Conservation (phyloP, 2,113 vertebrate species). For the Lasiurus borealis region DNA sequence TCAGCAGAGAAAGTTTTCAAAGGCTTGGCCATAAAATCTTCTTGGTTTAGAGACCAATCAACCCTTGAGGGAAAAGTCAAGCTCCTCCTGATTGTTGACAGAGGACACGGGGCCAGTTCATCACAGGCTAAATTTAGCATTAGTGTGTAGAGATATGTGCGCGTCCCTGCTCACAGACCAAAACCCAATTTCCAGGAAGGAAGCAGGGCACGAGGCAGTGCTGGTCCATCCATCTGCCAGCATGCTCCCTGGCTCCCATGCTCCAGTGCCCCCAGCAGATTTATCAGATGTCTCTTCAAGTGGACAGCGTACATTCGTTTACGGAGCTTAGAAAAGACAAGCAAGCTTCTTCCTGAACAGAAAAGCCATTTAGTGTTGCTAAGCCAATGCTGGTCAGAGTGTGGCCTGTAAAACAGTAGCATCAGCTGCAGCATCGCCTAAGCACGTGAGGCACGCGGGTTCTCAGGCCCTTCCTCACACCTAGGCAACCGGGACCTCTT, state of each 20-base stretch:
- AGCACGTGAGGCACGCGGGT: not conserved
- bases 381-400: not conserved
- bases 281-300: not conserved
- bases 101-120: accelerated
- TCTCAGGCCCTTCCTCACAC: not conserved
- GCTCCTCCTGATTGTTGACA: not conserved
- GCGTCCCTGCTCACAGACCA: not conserved
- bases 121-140: not conserved
- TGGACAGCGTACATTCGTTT: not conserved
- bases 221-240: not conserved
- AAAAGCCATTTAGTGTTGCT: not conserved
- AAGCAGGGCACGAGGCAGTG: not conserved
- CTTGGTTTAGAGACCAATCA: not conserved
- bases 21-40: not conserved
- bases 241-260: not conserved
- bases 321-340: not conserved
- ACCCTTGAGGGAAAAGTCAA: not conserved
- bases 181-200: not conserved
- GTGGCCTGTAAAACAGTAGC: not conserved
- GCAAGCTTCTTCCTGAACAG: not conserved
- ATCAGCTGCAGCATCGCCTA: accelerated
- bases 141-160: accelerated
- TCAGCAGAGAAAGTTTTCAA: not conserved
- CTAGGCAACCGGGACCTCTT: not conserved
- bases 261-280: not conserved